Evolutionary conservation across 2,113 vertebrate genomes (phyloP), one percentile per base, ranked within the genome.

Genomic region (Cyanoderma ruficeps): DNA sequence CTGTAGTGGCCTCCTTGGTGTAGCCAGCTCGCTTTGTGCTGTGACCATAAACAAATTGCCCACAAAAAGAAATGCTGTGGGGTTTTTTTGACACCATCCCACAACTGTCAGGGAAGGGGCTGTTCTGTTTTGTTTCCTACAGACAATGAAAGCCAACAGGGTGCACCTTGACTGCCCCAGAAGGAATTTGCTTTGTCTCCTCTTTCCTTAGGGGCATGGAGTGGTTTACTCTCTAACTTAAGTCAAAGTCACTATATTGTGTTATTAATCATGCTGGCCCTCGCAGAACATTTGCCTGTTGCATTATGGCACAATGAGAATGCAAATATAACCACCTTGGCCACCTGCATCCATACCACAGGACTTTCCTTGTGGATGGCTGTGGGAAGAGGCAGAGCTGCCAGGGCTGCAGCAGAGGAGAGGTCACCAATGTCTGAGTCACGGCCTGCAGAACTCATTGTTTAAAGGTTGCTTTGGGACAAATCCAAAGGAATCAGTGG

Each of bases 111-210:
- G 42, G 53, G 91, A 83, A 75, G 83, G 65, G 39, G n/a, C 35
- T 83, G 64, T 68, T 81, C 74, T 56, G 22, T 52, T 96, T 93
- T 94, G 70, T 88, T 94, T 95, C 64, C 68, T 60, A 74, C 31
- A 57, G 75, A 96, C 89, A 95, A 92, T 84, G 57, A 85, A 85
- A 96, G 33, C 75, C 88, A 86, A 77, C 39, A 81, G 83, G 57
- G 72, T 85, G 92, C 33, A 87, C 56, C 88, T 93, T 86, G 87
- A 85, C 77, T 95, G 67, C 50, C 47, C 52, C 82, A 90, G 41
- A 78, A 84, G 56, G 31, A 82, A 31, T 77, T 90, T 67, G 71
- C 71, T 74, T 47, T 19, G 55, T 63, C 65, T 53, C 57, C 59
- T 74, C 46, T 75, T 81, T 67, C 59, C 68, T 47, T 61, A 57